Percentiles rank a stretch among this genome's conserved stretches.
phyloP scores from a whole-genome alignment of 2,888 invertebrate species.

The Dryocosmus kuriphilus region DNA sequence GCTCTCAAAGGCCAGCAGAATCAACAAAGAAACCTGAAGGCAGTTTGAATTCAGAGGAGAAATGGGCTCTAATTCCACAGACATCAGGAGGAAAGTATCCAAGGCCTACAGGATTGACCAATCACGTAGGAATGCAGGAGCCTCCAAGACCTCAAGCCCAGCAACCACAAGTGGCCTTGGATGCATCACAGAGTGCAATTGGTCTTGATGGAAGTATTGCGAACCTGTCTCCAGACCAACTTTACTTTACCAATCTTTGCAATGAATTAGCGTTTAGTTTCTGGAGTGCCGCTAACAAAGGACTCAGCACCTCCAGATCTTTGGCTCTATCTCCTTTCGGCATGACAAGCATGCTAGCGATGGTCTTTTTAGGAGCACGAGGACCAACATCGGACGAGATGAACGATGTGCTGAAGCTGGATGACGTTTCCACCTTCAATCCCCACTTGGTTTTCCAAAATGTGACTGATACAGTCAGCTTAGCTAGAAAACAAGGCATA shows the following conservation, averaged over 20 bases:
- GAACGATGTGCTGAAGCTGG: conserved; percentile 90
- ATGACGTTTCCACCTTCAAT: conserved; percentile 94
- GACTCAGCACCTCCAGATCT: conserved; percentile 87
- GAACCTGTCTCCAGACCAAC: conserved; percentile 85
- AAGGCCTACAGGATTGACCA: conserved; percentile 45
- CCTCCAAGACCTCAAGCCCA: conserved; percentile 60
- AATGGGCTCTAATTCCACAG: conserved; percentile 65
- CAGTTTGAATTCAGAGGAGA: conserved; percentile 49
- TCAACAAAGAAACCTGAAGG: background rate
- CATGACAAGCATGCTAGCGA: conserved; percentile 90
- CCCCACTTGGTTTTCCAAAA: conserved; percentile 92
- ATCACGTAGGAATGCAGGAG: conserved; percentile 38
- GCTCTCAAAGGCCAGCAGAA: background rate
- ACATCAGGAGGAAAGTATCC: conserved; percentile 43
- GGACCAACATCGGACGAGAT: conserved; percentile 94
- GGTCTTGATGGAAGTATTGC: conserved; percentile 89
- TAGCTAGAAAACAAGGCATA: conserved; percentile 84
- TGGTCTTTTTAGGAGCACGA: conserved; percentile 92
- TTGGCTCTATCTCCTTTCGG: conserved; percentile 91
- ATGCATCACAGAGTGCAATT: conserved; percentile 79
- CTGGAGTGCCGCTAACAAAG: conserved; percentile 85
- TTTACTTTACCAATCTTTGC: conserved; percentile 88
- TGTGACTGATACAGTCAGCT: conserved; percentile 88
- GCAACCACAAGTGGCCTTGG: conserved; percentile 78
- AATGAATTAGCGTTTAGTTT: conserved; percentile 92